phyloP scores from a whole-genome alignment of 2,888 invertebrate genomes.

The Timema podura region DNA sequence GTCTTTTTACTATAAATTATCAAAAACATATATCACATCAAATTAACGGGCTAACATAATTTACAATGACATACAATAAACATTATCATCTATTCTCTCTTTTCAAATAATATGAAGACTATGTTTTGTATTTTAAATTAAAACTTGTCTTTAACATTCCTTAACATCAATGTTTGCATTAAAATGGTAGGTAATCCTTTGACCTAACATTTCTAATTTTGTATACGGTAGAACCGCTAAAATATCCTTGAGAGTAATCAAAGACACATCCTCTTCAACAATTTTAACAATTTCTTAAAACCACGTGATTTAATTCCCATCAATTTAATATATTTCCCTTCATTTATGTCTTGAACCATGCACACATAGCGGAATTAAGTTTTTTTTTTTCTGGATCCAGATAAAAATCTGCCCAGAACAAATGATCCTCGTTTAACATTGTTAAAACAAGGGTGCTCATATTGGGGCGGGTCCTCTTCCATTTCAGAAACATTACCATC shows the following conservation, averaged over 20 bases:
- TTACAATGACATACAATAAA: no score
- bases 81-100: no score
- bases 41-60: no score
- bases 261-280: neutral
- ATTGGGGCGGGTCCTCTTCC: neutral
- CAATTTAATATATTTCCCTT: neutral
- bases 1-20: no score
- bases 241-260: conserved; percentile 1
- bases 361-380: neutral
- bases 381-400: neutral
- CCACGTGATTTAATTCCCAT: neutral
- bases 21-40: no score
- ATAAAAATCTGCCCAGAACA: neutral
- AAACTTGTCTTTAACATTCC: neutral
- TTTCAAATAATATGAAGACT: no score
- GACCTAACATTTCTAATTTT: neutral
- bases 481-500: neutral
- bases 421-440: conserved; percentile 3
- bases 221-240: conserved; percentile 1
- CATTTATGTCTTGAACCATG: neutral
- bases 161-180: neutral
- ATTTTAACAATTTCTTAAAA: neutral
- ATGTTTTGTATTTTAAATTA: no score
- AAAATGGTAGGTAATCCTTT: neutral
- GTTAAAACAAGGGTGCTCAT: neutral